Conservation (phyloP, 2,888 invertebrate genomes). For the Nomada flava region DNA sequence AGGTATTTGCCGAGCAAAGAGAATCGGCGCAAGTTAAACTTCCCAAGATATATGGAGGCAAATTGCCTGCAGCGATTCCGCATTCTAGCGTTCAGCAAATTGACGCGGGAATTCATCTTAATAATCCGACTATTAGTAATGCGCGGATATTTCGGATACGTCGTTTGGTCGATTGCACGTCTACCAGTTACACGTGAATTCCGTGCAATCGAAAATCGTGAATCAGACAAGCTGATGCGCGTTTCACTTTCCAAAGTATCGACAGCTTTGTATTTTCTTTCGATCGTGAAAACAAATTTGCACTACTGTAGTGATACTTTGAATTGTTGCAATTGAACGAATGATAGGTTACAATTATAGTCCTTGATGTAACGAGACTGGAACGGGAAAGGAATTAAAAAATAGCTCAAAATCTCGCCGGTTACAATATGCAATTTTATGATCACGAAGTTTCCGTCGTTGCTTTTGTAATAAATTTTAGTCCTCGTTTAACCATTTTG, state of each 20-base stretch:
- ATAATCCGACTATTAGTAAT: constrained; percentile 45
- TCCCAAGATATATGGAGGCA: constrained; percentile 16
- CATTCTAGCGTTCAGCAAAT: constrained; percentile 32
- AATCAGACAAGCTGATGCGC: too few species aligned
- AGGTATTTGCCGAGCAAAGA: constrained; percentile 50
- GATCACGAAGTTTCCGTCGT: constrained; percentile 8
- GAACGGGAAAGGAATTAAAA: background rate
- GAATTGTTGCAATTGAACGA: too few species aligned
- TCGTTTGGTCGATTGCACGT: constrained; percentile 31
- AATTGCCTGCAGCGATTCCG: constrained; percentile 43
- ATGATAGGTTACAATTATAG: too few species aligned
- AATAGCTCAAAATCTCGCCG: background rate
- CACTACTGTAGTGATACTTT: too few species aligned
- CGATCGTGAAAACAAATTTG: too few species aligned
- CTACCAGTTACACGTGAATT: background rate
- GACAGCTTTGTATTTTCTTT: too few species aligned
- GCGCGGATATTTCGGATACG: constrained; percentile 39
- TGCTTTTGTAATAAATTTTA: constrained; percentile 33
- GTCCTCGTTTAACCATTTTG: constrained; percentile 28
- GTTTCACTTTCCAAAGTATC: too few species aligned
- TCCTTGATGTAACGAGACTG: background rate
- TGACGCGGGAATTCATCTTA: constrained; percentile 52
- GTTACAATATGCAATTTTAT: background rate
- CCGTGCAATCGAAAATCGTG: too few species aligned
- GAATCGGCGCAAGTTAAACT: constrained; percentile 40